Evolutionary conservation across 2,888 invertebrate genomes (phyloP).

Genomic region (Melikaiella ostensackeni): DNA sequence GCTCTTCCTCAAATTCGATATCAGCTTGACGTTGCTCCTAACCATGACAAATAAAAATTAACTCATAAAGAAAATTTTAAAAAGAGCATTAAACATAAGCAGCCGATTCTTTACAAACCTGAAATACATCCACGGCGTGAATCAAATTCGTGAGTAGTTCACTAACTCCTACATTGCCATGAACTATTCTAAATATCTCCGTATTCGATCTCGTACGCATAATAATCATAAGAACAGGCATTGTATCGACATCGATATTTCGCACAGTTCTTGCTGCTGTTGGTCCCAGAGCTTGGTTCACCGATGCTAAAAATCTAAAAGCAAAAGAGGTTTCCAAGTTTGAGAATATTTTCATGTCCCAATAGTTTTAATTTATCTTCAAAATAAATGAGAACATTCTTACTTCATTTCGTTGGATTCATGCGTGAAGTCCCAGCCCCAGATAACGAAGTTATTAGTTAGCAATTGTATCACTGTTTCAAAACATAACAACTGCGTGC

Average conservation of each 20-base stretch:
- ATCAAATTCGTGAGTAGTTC: conserved; percentile 92
- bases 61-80: no score
- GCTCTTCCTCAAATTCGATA: conserved; percentile 91
- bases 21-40: conserved; percentile 85
- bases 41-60: conserved; percentile 48
- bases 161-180: conserved; percentile 93
- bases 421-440: conserved; percentile 98
- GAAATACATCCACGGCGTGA: conserved; percentile 91
- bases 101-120: conserved; percentile 61
- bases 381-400: conserved; percentile 56
- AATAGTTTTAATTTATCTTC: neutral
- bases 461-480: conserved; percentile 94
- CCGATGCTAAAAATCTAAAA: conserved; percentile 85
- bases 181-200: conserved; percentile 93
- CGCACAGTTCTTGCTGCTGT: conserved; percentile 91
- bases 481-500: conserved; percentile 94
- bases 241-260: conserved; percentile 90
- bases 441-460: conserved; percentile 93
- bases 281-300: conserved; percentile 87
- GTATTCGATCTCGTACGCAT: conserved; percentile 92
- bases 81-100: no score
- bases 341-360: neutral
- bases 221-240: conserved; percentile 93
- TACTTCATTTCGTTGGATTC: conserved; percentile 91
- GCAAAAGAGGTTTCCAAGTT: neutral